phyloP scores from a whole-genome alignment of 2,797 vertebrate species.

The Trematomus bernacchii region DNA sequence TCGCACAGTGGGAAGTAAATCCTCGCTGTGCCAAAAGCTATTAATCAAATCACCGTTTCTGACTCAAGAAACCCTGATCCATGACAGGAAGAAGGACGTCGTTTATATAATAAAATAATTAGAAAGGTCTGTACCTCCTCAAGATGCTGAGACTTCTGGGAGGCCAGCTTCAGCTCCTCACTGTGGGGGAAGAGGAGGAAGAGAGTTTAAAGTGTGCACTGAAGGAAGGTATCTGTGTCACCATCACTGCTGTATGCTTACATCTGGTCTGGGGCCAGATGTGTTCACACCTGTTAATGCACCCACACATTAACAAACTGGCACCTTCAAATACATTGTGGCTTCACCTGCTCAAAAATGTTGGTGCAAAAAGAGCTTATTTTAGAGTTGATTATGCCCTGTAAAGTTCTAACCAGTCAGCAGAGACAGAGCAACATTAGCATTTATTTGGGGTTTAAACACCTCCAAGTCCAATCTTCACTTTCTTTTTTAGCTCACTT shows the following conservation, averaged over 20 bases:
- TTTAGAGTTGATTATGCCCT: neutral
- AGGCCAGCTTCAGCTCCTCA: constrained; percentile 92
- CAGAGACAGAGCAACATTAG: too few species aligned
- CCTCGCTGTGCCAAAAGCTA: constrained; percentile 21
- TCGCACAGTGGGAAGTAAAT: constrained; percentile 47
- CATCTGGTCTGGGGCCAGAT: constrained; percentile 13
- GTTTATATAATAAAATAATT: neutral
- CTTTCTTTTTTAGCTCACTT: too few species aligned
- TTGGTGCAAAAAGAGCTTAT: too few species aligned
- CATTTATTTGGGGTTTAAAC: too few species aligned
- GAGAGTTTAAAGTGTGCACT: neutral
- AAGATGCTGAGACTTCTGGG: constrained; percentile 91
- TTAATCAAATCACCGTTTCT: constrained; percentile 32
- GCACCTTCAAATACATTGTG: too few species aligned
- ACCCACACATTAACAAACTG: neutral
- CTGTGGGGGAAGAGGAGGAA: constrained; percentile 70
- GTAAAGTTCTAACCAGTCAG: neutral
- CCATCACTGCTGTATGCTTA: neutral
- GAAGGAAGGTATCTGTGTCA: constrained; percentile 13
- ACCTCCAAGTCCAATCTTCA: too few species aligned
- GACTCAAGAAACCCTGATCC: constrained; percentile 8
- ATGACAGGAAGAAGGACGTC: constrained; percentile 2
- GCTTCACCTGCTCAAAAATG: neutral
- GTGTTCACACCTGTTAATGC: constrained; percentile 16
- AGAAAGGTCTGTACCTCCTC: constrained; percentile 79